A percentile compares a stretch with the other conserved stretches of the same genome.
These are phyloP conservation scores for Melikaiella ostensackeni DNA, from an alignment of 2,888 invertebrate species.

Conservation along the genomic window DNA sequence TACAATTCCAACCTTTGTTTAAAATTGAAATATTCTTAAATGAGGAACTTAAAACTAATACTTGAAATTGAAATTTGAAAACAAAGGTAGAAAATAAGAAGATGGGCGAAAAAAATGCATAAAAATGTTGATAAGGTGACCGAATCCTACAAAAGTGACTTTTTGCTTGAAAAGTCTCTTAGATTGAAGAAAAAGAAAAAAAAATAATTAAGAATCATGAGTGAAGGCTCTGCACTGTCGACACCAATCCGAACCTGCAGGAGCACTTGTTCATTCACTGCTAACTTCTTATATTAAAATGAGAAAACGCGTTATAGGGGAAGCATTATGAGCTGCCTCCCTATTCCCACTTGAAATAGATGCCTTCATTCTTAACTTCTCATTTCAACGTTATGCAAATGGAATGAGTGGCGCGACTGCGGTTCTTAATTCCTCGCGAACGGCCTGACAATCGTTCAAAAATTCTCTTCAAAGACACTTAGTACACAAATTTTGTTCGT, in stretches of 20 bases:
- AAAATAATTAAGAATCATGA: not conserved
- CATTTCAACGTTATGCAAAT: constrained; percentile 70
- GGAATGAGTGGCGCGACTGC: constrained; percentile 51
- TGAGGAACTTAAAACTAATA: too few species aligned
- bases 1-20: too few species aligned
- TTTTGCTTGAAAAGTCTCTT: too few species aligned
- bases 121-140: too few species aligned
- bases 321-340: constrained; percentile 61
- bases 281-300: constrained; percentile 68
- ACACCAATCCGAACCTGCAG: constrained; percentile 18
- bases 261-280: constrained; percentile 47
- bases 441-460: constrained; percentile 51
- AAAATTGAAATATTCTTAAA: too few species aligned
- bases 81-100: too few species aligned
- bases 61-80: too few species aligned
- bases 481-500: not conserved
- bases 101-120: too few species aligned
- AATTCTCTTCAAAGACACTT: constrained; percentile 19
- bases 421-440: constrained; percentile 53
- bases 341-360: constrained; percentile 62
- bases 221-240: not conserved
- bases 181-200: too few species aligned
- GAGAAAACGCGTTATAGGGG: constrained; percentile 62
- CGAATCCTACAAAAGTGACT: too few species aligned
- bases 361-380: constrained; percentile 66